phyloP scores from a whole-genome alignment of 2,113 vertebrate genomes.

The Hippopotamus amphibius region DNA sequence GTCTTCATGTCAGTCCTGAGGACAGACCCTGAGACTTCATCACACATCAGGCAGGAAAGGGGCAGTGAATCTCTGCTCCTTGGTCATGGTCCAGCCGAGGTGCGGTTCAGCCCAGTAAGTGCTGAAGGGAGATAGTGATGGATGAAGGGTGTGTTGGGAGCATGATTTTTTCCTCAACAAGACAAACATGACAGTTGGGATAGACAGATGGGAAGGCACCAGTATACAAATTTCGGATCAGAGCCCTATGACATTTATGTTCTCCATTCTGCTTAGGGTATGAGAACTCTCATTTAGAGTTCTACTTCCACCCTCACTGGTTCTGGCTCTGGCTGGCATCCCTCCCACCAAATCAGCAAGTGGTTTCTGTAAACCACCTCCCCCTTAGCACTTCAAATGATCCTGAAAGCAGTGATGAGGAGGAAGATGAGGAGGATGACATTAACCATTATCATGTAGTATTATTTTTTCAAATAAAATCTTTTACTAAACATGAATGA shows the following conservation, averaged over 20 bases:
- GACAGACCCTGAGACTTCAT: neutral
- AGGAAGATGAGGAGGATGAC: neutral
- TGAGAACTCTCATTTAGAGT: neutral
- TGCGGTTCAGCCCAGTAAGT: neutral
- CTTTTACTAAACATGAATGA: no score
- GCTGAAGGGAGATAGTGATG: neutral
- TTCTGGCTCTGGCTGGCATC: neutral
- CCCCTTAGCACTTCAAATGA: neutral
- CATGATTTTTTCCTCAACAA: neutral
- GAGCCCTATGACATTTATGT: neutral
- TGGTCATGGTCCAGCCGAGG: neutral
- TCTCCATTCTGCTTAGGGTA: neutral
- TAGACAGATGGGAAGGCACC: neutral
- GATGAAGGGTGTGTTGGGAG: neutral
- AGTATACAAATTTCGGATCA: neutral
- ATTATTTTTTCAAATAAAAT: neutral
- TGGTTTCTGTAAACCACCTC: neutral
- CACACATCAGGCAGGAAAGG: neutral
- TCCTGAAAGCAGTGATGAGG: neutral
- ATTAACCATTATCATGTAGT: neutral
- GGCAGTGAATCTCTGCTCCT: neutral
- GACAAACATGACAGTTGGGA: neutral
- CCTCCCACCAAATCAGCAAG: neutral
- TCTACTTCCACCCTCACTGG: neutral
- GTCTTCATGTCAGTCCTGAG: neutral